Evolutionary conservation across 1,140 invertebrate genomes (phyloP).

Genomic region (Arion vulgaris): DNA sequence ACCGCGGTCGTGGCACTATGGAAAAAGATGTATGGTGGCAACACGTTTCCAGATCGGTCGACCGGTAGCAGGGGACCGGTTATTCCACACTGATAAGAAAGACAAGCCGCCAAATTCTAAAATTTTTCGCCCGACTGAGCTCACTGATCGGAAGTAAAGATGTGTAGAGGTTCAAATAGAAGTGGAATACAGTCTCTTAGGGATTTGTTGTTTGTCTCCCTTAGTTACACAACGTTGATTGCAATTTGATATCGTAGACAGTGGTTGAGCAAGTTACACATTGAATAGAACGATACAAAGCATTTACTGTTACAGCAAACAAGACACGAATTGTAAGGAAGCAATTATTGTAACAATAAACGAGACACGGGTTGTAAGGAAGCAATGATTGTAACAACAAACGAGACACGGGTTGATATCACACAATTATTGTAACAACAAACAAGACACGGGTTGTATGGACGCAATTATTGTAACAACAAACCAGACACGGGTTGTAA

Average conservation of each 20-base stretch:
- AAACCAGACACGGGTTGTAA: too few species aligned
- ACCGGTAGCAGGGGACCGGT: constrained; percentile 8
- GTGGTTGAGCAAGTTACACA: background rate
- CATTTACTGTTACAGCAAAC: too few species aligned
- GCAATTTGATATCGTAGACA: background rate
- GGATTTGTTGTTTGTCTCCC: constrained; percentile 7
- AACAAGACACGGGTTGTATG: too few species aligned
- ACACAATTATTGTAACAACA: too few species aligned
- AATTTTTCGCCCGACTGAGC: constrained; percentile 23
- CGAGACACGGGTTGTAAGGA: too few species aligned
- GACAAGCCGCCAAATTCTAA: constrained; percentile 37
- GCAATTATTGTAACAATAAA: too few species aligned
- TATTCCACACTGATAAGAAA: constrained; percentile 32
- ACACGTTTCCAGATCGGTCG: background rate
- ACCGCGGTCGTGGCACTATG: background rate
- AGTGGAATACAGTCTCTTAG: background rate
- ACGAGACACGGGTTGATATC: too few species aligned
- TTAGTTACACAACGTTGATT: constrained; percentile 12
- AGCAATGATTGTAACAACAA: too few species aligned
- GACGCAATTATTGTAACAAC: too few species aligned
- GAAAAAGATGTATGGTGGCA: constrained; percentile 27
- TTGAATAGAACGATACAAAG: too few species aligned
- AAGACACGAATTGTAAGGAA: too few species aligned
- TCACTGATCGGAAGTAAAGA: constrained; percentile 12
- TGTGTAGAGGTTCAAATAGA: background rate